Base-by-base conservation (phyloP, 2,113 vertebrate genomes). In the Zosterops borbonicus region DNA sequence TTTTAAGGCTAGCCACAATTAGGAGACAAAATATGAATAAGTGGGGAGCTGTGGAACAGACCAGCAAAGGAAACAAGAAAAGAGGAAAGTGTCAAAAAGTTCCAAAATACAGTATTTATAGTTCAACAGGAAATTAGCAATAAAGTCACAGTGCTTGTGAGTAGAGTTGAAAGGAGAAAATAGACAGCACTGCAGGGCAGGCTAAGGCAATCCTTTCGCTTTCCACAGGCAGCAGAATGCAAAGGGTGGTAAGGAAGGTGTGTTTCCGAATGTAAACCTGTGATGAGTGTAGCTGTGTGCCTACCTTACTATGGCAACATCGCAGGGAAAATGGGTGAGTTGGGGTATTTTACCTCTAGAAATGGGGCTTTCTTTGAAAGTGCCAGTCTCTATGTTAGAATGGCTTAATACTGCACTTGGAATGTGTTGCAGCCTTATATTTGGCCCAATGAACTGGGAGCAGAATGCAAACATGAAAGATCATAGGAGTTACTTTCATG, bases 51-150 rank as follows among this genome's bases (percentile, higher is more conserved):
- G n/a, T 59, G 68, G 31, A 83, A 81, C n/a, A 84, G 21, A 12
- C 37, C 58, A 89, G 46, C 18, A 87, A 56, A 70, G 44, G 90
- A 92, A 91, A 71, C 4, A 35, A 90, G 24, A 14, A 3, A 53
- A 52, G 24, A 50, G 64, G 62, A 42, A 59, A 52, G 8, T 52
- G n/a, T 49, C 55, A 31, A 71, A 69, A 73, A 42, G 31, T 76
- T 80, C 55, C 23, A 60, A 44, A 60, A 85, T 46, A n/a, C 1
- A 64, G 47, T 79, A 29, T 91, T 97, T 95, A 29, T 65, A 76
- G 49, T 50, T 60, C 37, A 87, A 35, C n/a, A 85, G 93, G 62
- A 86, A 89, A 89, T 95, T 59, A 83, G 28, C 56, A 94, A 47
- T 83, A 87, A 89, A 86, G 55, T 89, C 39, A 33, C 41, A 69